Base-by-base conservation (phyloP, 1,140 invertebrate species). In the Drosophila rhopaloa region DNA sequence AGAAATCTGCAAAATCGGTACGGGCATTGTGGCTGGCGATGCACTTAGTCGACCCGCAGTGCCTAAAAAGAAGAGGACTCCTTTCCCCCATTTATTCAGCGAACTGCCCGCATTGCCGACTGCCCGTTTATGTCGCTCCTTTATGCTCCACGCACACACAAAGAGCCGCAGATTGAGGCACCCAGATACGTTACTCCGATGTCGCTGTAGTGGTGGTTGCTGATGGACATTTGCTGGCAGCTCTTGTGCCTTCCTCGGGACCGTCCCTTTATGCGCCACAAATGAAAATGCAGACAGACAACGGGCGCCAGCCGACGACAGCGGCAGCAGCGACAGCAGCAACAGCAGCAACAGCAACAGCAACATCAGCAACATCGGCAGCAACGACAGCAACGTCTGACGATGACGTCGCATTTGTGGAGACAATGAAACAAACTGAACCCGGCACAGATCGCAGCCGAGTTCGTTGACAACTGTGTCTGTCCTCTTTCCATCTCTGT, bases 211-310 rank as follows among this genome's bases (percentile, higher is more conserved):
- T 67, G 14, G 60, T 68, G 32, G 29, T 38, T 6, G 46, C 47
- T 88, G 84, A 88, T 89, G 84, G 84, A 88, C 84, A 89, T 89
- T 88, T 88, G 84, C 80, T 88, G 84, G 84, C 84, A 89, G 76
- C 79, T 88, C 79, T 82, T 76, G 70, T 79, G 70, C 76, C 83
- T 79, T 79, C 66, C 58, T 77, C 81, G 68, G 62, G 50, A 38
- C 61, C 80, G 59, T 60, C 70, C 75, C 81, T 86, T 88, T 86
- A 86, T 86, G 83, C 83, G 84, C 83, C 84, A 86, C 83, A 86
- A 86, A 86, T 86, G 84, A 89, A 86, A 86, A 86, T 86, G 80
- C 83, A 86, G 83, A 86, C 83, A 86, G 84, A 89, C 84, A 88
- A 88, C 84, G 80, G 84, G 84, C 84, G 84, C 84, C 84, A 88